Evolutionary conservation across 2,113 vertebrate species (phyloP).

Genomic region (Protobothrops flavoviridis): DNA sequence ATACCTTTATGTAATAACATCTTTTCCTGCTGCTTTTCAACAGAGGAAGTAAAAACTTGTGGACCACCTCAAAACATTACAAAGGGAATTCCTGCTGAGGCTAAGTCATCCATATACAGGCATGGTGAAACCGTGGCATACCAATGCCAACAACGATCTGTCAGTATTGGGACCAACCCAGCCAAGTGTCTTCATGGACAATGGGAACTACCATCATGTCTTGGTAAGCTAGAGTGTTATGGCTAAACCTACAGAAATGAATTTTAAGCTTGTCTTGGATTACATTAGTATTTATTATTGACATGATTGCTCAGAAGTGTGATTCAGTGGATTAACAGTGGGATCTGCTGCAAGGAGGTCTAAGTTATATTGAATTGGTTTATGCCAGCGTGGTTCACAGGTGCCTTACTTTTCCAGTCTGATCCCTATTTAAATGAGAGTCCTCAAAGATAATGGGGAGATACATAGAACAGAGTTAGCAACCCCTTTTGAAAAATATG

Average conservation of each 20-base stretch:
- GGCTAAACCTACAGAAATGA: not conserved
- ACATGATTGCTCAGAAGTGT: not conserved
- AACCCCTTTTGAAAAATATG: too few relatives aligned
- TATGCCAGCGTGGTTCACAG: not conserved
- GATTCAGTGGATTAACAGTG: not conserved
- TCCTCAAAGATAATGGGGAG: too few relatives aligned
- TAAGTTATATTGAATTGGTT: not conserved
- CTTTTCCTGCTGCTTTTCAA: constrained; percentile 26
- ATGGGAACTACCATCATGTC: constrained; percentile 57
- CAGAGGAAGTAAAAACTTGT: constrained; percentile 49
- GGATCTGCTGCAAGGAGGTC: not conserved
- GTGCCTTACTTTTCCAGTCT: not conserved
- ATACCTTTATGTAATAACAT: not conserved
- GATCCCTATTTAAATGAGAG: not conserved
- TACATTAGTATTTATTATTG: not conserved
- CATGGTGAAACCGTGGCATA: constrained; percentile 47
- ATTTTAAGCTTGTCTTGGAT: not conserved
- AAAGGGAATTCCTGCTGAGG: not conserved
- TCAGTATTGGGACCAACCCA: not conserved
- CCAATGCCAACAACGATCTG: constrained; percentile 25
- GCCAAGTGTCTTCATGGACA: constrained; percentile 57
- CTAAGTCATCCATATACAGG: not conserved
- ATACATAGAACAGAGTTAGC: too few relatives aligned
- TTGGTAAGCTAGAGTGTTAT: constrained; percentile 36
- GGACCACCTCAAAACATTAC: constrained; percentile 31